These are phyloP conservation scores for Synergus japonicus DNA, from an alignment of 2,888 invertebrate species.

Conservation along the genomic window DNA sequence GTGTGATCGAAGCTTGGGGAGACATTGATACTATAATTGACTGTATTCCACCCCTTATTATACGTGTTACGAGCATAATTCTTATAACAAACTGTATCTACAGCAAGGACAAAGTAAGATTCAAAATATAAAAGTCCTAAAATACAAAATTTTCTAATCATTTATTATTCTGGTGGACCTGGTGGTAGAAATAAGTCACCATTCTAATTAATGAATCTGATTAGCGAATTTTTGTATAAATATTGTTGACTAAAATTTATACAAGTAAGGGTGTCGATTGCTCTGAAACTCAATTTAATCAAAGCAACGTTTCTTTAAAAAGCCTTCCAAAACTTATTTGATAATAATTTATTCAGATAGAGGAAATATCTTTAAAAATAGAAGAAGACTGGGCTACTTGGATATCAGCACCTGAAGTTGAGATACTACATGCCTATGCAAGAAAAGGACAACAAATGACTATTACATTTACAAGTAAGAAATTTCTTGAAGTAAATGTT, in stretches of 20 bases:
- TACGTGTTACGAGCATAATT: background rate
- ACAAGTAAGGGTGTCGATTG: too few relatives aligned
- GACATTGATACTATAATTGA: background rate
- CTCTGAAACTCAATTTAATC: too few relatives aligned
- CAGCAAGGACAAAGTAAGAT: constrained; percentile 7
- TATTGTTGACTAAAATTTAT: too few relatives aligned
- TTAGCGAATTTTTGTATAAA: too few relatives aligned
- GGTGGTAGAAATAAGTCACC: too few relatives aligned
- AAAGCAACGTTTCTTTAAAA: too few relatives aligned
- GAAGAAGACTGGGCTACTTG: background rate
- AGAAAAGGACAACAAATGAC: background rate
- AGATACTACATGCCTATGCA: background rate
- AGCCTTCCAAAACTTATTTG: background rate
- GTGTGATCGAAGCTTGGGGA: background rate
- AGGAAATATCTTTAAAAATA: background rate
- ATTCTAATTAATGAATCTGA: background rate
- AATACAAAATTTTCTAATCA: too few relatives aligned
- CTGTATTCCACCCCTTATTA: background rate
- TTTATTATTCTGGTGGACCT: too few relatives aligned
- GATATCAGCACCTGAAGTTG: background rate
- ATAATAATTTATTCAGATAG: background rate
- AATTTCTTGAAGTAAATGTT: background rate
- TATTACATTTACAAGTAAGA: background rate
- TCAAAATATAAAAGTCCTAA: background rate
- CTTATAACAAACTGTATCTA: background rate